These are phyloP conservation scores for Brachyptera risi DNA, from an alignment of 2,888 invertebrate genomes.

Conservation along the genomic window DNA sequence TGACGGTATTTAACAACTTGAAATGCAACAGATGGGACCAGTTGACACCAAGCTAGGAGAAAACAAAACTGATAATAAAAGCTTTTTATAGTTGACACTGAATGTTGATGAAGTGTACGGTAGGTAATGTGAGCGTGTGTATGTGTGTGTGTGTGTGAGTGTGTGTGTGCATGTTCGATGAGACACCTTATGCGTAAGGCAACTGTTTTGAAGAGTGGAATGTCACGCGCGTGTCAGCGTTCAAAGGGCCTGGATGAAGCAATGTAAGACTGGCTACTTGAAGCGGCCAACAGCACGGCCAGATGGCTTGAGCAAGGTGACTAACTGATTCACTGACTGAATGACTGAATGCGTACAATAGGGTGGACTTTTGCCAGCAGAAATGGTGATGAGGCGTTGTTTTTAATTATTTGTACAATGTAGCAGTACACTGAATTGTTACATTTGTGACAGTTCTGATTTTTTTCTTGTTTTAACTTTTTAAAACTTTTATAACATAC, in stretches of 20 bases:
- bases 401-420: conserved; percentile 30
- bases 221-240: conserved; percentile 29
- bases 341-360: conserved; percentile 27
- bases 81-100: conserved; percentile 25
- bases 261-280: conserved; percentile 5
- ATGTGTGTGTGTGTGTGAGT: too few relatives aligned
- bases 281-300: neutral
- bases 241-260: conserved; percentile 5
- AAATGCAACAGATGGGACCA: conserved; percentile 34
- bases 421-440: conserved; percentile 32
- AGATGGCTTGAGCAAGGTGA: conserved; percentile 21
- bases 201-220: conserved; percentile 34
- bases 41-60: conserved; percentile 34
- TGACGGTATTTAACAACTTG: conserved; percentile 32
- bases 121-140: conserved; percentile 25
- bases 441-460: conserved; percentile 32
- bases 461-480: conserved; percentile 29
- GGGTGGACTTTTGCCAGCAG: conserved; percentile 27
- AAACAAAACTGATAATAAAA: conserved; percentile 25
- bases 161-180: conserved; percentile 30
- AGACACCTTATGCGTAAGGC: conserved; percentile 33
- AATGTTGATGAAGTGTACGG: conserved; percentile 24
- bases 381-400: conserved; percentile 24
- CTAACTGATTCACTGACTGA: conserved; percentile 26
- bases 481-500: conserved; percentile 33